phyloP scores from a whole-genome alignment of 2,797 vertebrate species.

The Poeciliopsis gracilis region DNA sequence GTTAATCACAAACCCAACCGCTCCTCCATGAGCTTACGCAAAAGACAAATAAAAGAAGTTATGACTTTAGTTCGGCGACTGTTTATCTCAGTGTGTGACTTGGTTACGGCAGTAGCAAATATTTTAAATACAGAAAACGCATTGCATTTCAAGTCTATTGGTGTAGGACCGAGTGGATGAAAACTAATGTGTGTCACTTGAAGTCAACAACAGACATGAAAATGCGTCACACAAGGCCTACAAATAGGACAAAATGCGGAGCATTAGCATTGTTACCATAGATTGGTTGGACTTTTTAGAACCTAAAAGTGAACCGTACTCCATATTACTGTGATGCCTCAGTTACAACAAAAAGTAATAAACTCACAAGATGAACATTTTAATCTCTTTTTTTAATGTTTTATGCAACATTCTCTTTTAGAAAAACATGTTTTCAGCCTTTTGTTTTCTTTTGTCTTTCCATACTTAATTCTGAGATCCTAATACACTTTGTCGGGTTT shows the following conservation, averaged over 20 bases:
- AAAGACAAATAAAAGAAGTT: conserved; percentile 23
- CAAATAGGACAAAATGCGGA: conserved; percentile 29
- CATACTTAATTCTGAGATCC: conserved; percentile 28
- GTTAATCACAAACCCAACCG: conserved; percentile 76
- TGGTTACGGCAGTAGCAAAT: conserved; percentile 5
- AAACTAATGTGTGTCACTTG: conserved; percentile 35
- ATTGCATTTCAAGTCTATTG: conserved; percentile 1
- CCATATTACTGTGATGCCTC: conserved; percentile 37
- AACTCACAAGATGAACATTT: conserved; percentile 44
- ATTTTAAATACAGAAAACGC: neutral
- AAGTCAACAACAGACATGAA: conserved; percentile 51
- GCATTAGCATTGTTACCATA: neutral
- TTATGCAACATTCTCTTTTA: conserved; percentile 18
- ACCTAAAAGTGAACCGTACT: neutral
- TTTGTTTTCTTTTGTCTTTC: conserved; percentile 19
- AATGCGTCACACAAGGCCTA: conserved; percentile 41
- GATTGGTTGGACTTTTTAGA: neutral
- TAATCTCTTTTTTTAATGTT: conserved; percentile 5
- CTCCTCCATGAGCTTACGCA: conserved; percentile 23
- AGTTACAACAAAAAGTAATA: conserved; percentile 32
- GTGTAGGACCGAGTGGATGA: neutral
- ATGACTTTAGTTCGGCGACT: conserved; percentile 8
- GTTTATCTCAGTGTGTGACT: neutral
- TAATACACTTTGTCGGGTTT: conserved; percentile 41
- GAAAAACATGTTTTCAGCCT: conserved; percentile 24